A percentile compares a stretch with the other conserved stretches of the same genome.
These are phyloP conservation scores for Flexamia atlantica DNA, from an alignment of 2,888 invertebrate species.

Conservation along the genomic window DNA sequence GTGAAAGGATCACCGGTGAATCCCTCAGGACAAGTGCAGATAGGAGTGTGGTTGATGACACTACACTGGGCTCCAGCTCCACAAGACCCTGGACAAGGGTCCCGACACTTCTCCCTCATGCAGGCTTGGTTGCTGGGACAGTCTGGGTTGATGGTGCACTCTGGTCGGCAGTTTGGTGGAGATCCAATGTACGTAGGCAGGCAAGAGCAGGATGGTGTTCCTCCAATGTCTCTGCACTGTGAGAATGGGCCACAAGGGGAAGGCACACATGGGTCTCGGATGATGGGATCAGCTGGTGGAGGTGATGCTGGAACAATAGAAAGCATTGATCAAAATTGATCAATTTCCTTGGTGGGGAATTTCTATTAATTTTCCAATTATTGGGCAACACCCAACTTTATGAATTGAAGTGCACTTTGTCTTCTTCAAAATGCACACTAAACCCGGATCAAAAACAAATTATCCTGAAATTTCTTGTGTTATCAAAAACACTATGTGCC, in stretches of 20 bases:
- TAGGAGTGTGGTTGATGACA: constrained; percentile 87
- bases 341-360: too few relatives aligned
- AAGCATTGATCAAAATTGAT: too few relatives aligned
- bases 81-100: constrained; percentile 80
- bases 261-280: constrained; percentile 72
- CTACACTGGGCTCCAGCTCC: constrained; percentile 86
- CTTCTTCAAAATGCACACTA: too few relatives aligned
- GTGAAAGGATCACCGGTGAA: constrained; percentile 88
- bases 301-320: constrained; percentile 60
- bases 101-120: constrained; percentile 75
- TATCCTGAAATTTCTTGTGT: too few relatives aligned
- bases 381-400: too few relatives aligned
- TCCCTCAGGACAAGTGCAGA: constrained; percentile 86
- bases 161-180: constrained; percentile 77
- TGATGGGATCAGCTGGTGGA: constrained; percentile 54
- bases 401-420: too few relatives aligned
- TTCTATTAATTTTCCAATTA: too few relatives aligned
- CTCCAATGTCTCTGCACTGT: constrained; percentile 73
- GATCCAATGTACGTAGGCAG: constrained; percentile 84
- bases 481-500: too few relatives aligned
- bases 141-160: constrained; percentile 75
- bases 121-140: constrained; percentile 76
- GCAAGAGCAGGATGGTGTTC: constrained; percentile 79
- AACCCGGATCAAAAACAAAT: too few relatives aligned
- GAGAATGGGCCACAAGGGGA: constrained; percentile 76